phyloP scores from a whole-genome alignment of 2,113 vertebrate genomes.

The Malurus alboscapulatus region DNA sequence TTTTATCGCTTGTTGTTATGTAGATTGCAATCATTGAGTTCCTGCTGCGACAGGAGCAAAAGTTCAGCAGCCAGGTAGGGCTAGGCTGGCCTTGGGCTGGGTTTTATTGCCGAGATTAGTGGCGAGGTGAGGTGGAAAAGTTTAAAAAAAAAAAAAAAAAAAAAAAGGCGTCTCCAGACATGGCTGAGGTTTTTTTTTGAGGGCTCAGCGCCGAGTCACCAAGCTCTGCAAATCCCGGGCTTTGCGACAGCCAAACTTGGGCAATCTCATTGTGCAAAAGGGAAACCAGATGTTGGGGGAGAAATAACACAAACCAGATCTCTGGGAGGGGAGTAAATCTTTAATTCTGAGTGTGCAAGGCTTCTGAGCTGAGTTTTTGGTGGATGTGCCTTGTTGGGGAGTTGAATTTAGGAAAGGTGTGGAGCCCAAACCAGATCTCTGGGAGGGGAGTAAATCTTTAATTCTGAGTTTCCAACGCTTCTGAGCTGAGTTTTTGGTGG shows the following conservation, averaged over 20 bases:
- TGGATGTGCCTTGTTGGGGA: rapidly evolving
- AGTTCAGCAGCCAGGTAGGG: conserved; percentile 23
- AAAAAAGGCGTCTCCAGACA: neutral
- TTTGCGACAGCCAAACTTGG: neutral
- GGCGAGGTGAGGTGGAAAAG: neutral
- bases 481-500: neutral
- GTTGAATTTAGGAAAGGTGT: neutral
- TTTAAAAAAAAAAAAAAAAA: neutral
- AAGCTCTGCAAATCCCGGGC: neutral
- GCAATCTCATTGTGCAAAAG: conserved; percentile 26
- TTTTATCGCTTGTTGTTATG: neutral
- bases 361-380: neutral
- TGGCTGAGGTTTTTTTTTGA: neutral
- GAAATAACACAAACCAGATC: neutral
- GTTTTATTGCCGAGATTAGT: neutral
- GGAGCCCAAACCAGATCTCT: neutral
- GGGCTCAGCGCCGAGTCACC: neutral
- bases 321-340: neutral
- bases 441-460: neutral
- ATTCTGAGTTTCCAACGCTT: neutral
- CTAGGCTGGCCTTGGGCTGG: neutral
- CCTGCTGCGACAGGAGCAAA: neutral
- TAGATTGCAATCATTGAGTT: neutral
- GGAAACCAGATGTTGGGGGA: conserved; percentile 21
- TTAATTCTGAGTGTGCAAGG: rapidly evolving